Base-by-base conservation (phyloP, 2,888 invertebrate species). In the Rhaphigaster nebulosa region DNA sequence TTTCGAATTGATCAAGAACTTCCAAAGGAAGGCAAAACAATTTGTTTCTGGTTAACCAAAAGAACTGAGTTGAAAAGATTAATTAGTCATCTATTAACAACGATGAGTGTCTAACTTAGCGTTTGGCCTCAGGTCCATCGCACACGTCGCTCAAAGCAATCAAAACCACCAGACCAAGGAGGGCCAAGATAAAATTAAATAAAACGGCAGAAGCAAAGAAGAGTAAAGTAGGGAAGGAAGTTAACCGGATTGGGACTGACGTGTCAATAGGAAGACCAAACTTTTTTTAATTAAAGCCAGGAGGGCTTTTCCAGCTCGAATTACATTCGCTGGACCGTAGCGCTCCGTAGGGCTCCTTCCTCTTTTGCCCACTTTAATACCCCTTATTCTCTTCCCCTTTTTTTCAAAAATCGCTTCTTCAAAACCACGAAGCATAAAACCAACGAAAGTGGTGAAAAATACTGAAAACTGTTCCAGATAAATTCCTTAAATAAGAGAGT, bases 231-330 rank as follows among this genome's bases (percentile, higher is more conserved):
- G 54, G 23, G 87, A 41, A 26, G 34, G 87, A 87, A 87, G 87
- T 54, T 87, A 41, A 26, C 84, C 84, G 84, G 60, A 65, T 84
- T 88, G 88, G 60, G 41, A 88, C 38, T 88, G 88, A 88, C 88
- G 88, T 88, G 88, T 88, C 88, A 88, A 88, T 88, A 88, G 88
- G 20, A 88, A 56, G 65, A n/a, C 65, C 56, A 60, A 88, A 88
- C 88, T 88, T 88, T 88, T 88, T 88, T 88, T 88, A 88, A 88
- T 88, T 88, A 88, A 88, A 65, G 88, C 88, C 56, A 56, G 41
- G 8, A 23, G 38, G 88, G 60, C 18, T 38, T 54, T 65, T n/a
- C 56, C 54, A 41, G 65, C 84, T 50, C n/a, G 10, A 84, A 84
- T 84, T 84, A 84, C 84, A 50, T 84, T 84, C 84, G 84, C 45